Percentiles rank a stretch among this genome's conserved stretches.
These are phyloP conservation scores for Alexandromys oeconomus DNA, from an alignment of 2,797 vertebrate genomes.

Conservation along the genomic window DNA sequence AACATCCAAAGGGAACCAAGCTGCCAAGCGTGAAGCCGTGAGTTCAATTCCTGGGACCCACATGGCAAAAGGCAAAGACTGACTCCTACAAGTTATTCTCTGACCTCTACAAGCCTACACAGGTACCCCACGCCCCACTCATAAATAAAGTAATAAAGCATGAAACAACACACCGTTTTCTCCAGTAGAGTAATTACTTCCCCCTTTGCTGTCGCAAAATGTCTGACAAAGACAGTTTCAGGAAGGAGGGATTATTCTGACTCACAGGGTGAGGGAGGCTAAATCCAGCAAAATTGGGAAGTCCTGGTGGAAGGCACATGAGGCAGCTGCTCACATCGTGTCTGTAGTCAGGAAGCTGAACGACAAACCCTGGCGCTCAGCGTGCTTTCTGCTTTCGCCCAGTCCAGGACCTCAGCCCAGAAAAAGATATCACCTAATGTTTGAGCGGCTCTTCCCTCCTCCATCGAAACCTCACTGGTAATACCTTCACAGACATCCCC, in stretches of 20 bases:
- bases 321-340: neutral
- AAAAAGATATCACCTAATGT: neutral
- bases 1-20: neutral
- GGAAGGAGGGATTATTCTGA: neutral
- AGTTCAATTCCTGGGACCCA: neutral
- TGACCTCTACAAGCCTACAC: neutral
- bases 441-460: neutral
- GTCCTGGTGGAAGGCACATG: neutral
- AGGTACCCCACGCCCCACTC: no score
- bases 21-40: no score
- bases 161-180: neutral
- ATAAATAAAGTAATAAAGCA: neutral
- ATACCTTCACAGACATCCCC: neutral
- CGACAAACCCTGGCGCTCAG: neutral
- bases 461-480: neutral
- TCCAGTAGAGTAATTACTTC: neutral
- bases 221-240: neutral
- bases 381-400: no score
- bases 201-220: neutral
- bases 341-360: neutral
- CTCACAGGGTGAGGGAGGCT: neutral
- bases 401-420: neutral
- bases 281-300: no score
- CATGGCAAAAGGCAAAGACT: neutral
- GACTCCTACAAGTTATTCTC: neutral